phyloP scores from a whole-genome alignment of 2,888 invertebrate species.

The Nyleta sp. region DNA sequence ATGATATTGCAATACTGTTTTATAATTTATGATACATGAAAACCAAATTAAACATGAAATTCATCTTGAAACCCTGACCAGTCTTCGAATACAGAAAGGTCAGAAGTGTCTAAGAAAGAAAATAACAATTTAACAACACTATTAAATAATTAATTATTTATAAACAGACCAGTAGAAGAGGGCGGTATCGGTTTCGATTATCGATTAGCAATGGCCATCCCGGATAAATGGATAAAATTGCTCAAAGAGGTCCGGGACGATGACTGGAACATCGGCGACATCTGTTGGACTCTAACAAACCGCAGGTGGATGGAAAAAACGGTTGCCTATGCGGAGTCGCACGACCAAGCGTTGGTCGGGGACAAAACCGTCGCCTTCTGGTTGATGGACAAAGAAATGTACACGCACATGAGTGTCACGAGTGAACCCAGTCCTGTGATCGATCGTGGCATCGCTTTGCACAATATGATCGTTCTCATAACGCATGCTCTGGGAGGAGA shows the following conservation, averaged over 20 bases:
- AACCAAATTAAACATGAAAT: no score
- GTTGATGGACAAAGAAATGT: conserved; percentile 99
- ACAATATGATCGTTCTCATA: conserved; percentile 98
- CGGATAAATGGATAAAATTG: conserved; percentile 99
- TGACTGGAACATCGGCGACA: conserved; percentile 95
- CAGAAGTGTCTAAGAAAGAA: no score
- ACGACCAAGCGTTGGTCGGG: conserved; percentile 98
- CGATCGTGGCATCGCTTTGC: conserved; percentile 96
- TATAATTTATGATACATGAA: no score
- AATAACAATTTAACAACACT: no score
- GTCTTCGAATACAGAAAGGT: no score
- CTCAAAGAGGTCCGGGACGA: conserved; percentile 93
- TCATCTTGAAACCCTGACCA: no score
- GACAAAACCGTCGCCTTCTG: conserved; percentile 99
- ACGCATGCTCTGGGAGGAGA: conserved; percentile 98
- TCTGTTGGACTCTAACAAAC: conserved; percentile 96
- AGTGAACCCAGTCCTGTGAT: conserved; percentile 89
- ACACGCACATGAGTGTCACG: conserved; percentile 94
- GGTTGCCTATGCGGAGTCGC: conserved; percentile 99
- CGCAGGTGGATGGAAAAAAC: conserved; percentile 97
- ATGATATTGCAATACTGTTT: no score
- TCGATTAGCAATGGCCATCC: conserved; percentile 99
- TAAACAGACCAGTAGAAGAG: conserved; percentile 91
- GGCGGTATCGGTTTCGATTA: conserved; percentile 99
- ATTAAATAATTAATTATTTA: no score